These are phyloP conservation scores for Syngnathoides biaculeatus DNA, from an alignment of 2,113 vertebrate species.

Conservation along the genomic window DNA sequence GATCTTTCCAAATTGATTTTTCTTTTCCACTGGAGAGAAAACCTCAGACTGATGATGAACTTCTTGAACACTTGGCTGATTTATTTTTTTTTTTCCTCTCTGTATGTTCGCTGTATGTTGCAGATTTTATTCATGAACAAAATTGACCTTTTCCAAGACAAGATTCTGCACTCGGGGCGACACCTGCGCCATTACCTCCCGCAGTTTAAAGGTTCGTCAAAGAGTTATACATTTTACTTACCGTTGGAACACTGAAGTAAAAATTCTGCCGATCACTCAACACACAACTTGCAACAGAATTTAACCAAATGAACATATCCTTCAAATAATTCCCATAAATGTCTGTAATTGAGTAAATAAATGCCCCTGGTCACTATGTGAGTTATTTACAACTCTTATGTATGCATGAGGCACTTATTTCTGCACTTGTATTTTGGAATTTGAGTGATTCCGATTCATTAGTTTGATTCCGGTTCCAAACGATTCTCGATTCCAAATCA, in stretches of 20 bases:
- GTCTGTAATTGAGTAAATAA: background rate
- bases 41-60: constrained; percentile 11
- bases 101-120: constrained; percentile 24
- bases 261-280: background rate
- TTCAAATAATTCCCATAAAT: background rate
- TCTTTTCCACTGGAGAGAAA: constrained; percentile 12
- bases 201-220: constrained; percentile 70
- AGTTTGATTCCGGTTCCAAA: too few relatives aligned
- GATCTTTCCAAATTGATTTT: constrained; percentile 22
- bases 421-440: background rate
- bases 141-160: constrained; percentile 79
- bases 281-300: background rate
- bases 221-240: background rate
- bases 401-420: too few relatives aligned
- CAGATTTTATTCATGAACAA: constrained; percentile 82
- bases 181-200: constrained; percentile 72
- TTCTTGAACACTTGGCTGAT: background rate
- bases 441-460: too few relatives aligned
- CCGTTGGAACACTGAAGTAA: background rate
- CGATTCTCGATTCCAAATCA: too few relatives aligned
- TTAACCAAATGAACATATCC: background rate
- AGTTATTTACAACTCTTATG: too few relatives aligned
- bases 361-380: background rate
- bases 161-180: constrained; percentile 72
- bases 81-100: background rate